These are phyloP conservation scores for Nephrotoma guestfalica DNA, from an alignment of 2,888 invertebrate genomes.

Conservation along the genomic window DNA sequence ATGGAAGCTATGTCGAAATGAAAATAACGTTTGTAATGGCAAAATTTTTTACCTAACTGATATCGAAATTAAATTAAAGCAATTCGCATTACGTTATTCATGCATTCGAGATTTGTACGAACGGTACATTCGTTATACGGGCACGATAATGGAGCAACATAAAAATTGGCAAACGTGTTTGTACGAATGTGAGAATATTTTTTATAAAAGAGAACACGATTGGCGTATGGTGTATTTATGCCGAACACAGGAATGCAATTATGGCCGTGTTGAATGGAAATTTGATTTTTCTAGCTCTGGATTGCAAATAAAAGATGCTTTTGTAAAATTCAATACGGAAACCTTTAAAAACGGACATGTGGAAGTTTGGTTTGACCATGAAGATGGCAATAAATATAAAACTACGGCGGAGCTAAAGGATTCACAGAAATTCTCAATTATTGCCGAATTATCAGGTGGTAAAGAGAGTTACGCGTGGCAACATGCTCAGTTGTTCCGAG, in stretches of 20 bases:
- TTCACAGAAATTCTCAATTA: slow-evolving; percentile 34
- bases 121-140: slow-evolving; percentile 24
- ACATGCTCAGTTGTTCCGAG: slow-evolving; percentile 84
- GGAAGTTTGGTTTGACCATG: slow-evolving; percentile 29
- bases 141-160: slow-evolving; percentile 23
- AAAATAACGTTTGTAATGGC: slow-evolving; percentile 39
- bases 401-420: slow-evolving; percentile 13
- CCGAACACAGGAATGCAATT: slow-evolving; percentile 42
- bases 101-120: slow-evolving; percentile 32
- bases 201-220: slow-evolving; percentile 76
- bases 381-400: slow-evolving; percentile 21
- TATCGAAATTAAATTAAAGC: slow-evolving; percentile 21
- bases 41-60: slow-evolving; percentile 25
- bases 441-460: slow-evolving; percentile 53
- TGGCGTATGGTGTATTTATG: slow-evolving; percentile 88
- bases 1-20: slow-evolving; percentile 73
- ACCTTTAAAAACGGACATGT: slow-evolving; percentile 41
- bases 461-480: slow-evolving; percentile 71
- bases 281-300: slow-evolving; percentile 39
- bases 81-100: slow-evolving; percentile 33
- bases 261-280: slow-evolving; percentile 52
- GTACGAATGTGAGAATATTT: slow-evolving; percentile 44
- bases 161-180: slow-evolving; percentile 54
- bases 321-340: slow-evolving; percentile 31
- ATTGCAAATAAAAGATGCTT: slow-evolving; percentile 32